Conservation (phyloP, 2,888 invertebrate genomes). For the Patella depressa region DNA sequence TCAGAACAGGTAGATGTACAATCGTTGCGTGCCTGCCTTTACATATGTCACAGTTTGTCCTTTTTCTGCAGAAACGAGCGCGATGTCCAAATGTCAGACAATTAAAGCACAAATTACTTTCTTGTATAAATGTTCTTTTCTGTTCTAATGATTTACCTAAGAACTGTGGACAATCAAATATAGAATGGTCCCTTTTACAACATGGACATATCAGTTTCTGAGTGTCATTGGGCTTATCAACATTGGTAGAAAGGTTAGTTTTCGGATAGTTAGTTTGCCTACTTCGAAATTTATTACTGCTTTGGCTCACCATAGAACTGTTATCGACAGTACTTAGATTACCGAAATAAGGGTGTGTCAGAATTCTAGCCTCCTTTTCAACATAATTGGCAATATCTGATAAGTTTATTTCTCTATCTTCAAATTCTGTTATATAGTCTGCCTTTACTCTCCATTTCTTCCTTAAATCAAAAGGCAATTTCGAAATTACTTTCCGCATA, state of each 20-base stretch:
- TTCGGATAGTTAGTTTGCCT: too few species aligned
- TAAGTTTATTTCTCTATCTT: neutral
- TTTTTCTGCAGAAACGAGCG: neutral
- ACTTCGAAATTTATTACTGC: too few species aligned
- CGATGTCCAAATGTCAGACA: neutral
- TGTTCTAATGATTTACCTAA: neutral
- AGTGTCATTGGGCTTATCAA: too few species aligned
- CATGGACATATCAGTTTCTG: too few species aligned
- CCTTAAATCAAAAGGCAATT: neutral
- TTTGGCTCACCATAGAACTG: too few species aligned
- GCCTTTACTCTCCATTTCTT: constrained; percentile 5
- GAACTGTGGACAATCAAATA: too few species aligned
- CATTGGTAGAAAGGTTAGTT: too few species aligned
- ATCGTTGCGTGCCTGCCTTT: neutral
- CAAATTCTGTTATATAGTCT: neutral
- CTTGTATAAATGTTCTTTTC: neutral
- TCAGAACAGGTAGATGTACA: neutral
- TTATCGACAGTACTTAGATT: neutral
- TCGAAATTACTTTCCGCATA: neutral
- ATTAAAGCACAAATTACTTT: neutral
- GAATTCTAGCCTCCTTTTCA: neutral
- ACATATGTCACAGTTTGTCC: neutral
- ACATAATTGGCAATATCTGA: neutral
- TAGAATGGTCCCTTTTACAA: too few species aligned
- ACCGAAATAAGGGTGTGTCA: neutral